These are phyloP conservation scores for Melanotaenia boesemani DNA, from an alignment of 2,797 vertebrate species.

Conservation along the genomic window DNA sequence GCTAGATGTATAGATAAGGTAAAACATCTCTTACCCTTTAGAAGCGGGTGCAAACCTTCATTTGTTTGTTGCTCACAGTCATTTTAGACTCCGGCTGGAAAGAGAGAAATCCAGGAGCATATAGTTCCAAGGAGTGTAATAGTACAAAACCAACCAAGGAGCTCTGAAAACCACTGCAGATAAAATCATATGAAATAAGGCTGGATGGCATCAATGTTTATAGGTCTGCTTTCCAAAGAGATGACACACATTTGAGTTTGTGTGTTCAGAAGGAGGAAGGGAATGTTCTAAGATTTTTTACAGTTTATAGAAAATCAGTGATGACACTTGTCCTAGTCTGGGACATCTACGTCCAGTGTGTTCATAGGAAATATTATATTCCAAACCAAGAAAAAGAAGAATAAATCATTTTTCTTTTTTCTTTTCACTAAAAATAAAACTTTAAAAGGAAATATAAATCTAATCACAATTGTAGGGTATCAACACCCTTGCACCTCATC, in stretches of 20 bases:
- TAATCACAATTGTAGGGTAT: no score
- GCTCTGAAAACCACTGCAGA: constrained; percentile 33
- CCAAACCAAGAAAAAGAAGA: no score
- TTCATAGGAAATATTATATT: no score
- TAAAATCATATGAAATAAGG: constrained; percentile 37
- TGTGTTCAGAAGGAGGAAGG: constrained; percentile 6
- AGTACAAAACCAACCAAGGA: constrained; percentile 42
- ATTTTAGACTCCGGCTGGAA: constrained; percentile 28
- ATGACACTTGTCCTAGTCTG: constrained; percentile 8
- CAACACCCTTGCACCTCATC: no score
- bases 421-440: no score
- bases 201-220: constrained; percentile 58
- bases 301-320: constrained; percentile 13
- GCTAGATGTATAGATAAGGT: not conserved
- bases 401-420: no score
- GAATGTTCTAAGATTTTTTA: constrained; percentile 19
- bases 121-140: no score
- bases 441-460: no score
- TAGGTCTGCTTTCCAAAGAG: constrained; percentile 30
- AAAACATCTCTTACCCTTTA: not conserved
- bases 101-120: not conserved
- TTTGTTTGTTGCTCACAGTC: constrained; percentile 42
- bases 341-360: not conserved
- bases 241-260: no score
- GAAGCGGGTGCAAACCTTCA: constrained; percentile 3